Evolutionary conservation across 2,113 vertebrate genomes (phyloP), one percentile per base, ranked within the genome.

Genomic region (Poecile atricapillus): DNA sequence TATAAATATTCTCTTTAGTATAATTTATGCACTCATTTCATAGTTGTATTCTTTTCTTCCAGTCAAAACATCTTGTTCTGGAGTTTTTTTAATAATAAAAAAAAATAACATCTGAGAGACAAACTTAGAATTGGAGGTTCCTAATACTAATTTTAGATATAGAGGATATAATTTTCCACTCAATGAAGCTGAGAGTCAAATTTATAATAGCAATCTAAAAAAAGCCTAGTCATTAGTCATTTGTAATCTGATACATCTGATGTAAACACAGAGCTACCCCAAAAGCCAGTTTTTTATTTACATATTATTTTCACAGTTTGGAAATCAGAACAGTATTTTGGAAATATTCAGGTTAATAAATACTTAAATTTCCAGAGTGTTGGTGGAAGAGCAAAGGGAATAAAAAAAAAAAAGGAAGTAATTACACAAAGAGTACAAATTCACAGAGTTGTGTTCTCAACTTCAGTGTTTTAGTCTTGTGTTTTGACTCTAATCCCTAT

Each of bases 81-180:
- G 0, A 39, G 0, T 1, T 19, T 71, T 64, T 59, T 21, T 3
- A 33, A 49, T 33, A 33, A 59, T n/a, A 23, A 79, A n/a, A 53
- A n/a, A 78, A 78, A 77, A 43, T 21, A 76, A 35, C 8, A 63
- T 4, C n/a, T 69, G n/a, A 83, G 77, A 83, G 43, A 79, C 16
- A 69, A 82, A 60, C 7, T 44, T 68, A 83, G 10, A 35, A 60
- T 49, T 81, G 56, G 35, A 59, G 18, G 25, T 53, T 86, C 16
- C 27, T 50, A 82, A 58, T 28, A 39, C 5, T 58, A 53, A 53
- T 62, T 67, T 83, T 53, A 3, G 2, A 18, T 50, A 46, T 18
- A 27, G 30, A 91, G 5, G 5, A 43, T 50, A 5, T 39, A 47
- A 53, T 67, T 81, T 79, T 73, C 33, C 27, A 70, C 28, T 47